Evolutionary conservation across 2,797 vertebrate genomes (phyloP).

Genomic region (Anabacerthia variegaticeps): DNA sequence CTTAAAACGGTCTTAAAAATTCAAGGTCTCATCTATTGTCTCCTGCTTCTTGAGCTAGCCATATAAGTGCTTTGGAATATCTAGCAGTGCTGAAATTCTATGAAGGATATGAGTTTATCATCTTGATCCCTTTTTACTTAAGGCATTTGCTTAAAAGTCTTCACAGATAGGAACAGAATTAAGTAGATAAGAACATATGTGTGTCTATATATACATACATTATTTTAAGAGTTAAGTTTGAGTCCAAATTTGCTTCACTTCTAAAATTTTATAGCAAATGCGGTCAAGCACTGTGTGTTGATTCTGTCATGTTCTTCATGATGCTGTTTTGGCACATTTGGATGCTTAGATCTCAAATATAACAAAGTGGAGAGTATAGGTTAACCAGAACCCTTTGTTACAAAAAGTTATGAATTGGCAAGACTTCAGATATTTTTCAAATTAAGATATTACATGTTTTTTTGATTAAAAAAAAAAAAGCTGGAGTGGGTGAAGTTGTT

Average conservation of each 20-base stretch:
- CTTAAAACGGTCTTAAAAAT: background rate
- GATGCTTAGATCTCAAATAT: background rate
- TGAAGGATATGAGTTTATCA: background rate
- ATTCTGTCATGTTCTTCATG: background rate
- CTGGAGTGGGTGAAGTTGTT: background rate
- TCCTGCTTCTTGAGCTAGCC: background rate
- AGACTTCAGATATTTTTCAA: background rate
- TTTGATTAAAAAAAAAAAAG: background rate
- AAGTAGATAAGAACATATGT: background rate
- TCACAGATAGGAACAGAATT: background rate
- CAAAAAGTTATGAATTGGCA: background rate
- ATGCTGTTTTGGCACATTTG: background rate
- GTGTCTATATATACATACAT: background rate
- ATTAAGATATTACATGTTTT: background rate
- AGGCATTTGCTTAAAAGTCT: background rate
- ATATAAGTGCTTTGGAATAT: background rate
- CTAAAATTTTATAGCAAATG: background rate
- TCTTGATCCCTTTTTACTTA: background rate
- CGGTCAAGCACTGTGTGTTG: rapidly evolving
- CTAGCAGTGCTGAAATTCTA: background rate
- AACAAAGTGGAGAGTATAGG: background rate
- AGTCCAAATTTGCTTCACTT: background rate
- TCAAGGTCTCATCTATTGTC: background rate
- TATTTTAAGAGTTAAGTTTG: background rate
- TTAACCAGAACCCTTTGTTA: background rate